Base-by-base conservation (phyloP, 2,888 invertebrate species). In the Trachelus tabidus region DNA sequence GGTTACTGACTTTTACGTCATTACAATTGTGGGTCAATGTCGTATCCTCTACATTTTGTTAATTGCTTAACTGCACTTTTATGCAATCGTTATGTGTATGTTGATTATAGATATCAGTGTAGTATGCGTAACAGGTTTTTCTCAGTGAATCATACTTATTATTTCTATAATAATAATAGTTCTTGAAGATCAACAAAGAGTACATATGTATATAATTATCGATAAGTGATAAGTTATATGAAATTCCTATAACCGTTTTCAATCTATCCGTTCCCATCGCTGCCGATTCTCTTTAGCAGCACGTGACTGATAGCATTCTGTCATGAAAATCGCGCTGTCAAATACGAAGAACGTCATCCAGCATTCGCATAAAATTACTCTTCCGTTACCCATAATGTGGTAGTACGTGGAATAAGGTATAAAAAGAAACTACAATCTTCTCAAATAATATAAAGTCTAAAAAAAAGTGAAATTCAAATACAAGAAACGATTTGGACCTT, bases 1-100 rank as follows among this genome's bases (percentile, higher is more conserved):
- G 89, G 89, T 89, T 89, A 88, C 87, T 89, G 89, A 88, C 90
- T 89, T 87, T 86, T 87, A 81, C 83, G 83, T 80, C 83, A 81
- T 79, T 82, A 81, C 81, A 85, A 88, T 88, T 89, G 85, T 88
- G 80, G 88, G 87, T 89, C 89, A 90, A 87, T 89, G 87, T 84
- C 86, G 85, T 33, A 56, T 56, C 56, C 23, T 56, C 9, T 56
- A 2, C 9, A 56, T 56, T 56, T 56, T 15, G 56, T 56, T 56
- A 56, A 56, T 56, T 23, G 56, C 56, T 56, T 56, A 23, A 56
- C 56, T 56, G 56, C 56, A 56, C 56, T 56, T 56, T 56, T 56
- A 56, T 56, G 56, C 56, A 56, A 56, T 56, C 56, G 56, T 56
- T 56, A 9, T 56, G 9, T 56, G 9, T 23, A 56, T 56, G 23